Base-by-base conservation (phyloP, 2,113 vertebrate species). In the Heterocephalus glaber region DNA sequence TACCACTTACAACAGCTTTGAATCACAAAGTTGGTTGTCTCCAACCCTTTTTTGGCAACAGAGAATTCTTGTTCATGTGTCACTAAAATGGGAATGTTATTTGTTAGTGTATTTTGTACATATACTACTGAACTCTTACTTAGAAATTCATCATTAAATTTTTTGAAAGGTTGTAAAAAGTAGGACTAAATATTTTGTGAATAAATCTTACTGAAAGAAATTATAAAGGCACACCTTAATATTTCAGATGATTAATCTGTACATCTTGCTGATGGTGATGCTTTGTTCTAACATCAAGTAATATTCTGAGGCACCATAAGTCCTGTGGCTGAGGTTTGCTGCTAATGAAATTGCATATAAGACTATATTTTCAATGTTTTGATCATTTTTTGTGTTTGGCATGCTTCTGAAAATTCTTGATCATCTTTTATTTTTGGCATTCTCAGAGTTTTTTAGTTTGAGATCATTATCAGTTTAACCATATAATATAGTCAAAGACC, bases 401-500 rank as follows among this genome's bases (percentile, higher is more conserved):
- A 35, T 5, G 47, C 44, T 77, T 38, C n/a, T 74, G 7, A 76
- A 22, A 76, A 63, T 35, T 63, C 68, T 63, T 86, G 41, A 12
- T 70, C 33, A n/a, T 79, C 30, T 88, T 56, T 82, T 81, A n/a
- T 47, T 26, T 74, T 88, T 81, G 35, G 49, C 70, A 70, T 85
- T 61, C 61, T 58, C 24, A n/a, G 70, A 84, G 24, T n/a, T 89
- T 63, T 35, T 52, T n/a, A 63, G 54, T 28, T 54, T 85, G 70
- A 95, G n/a, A 79, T 85, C 52, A 30, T 92, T 89, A 84, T 61
- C 44, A 79, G 22, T 79, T 44, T 44, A 93, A 79, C 35, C 41
- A 5, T 35, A 79, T 52, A 60, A 68, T 84, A 22, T 28, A 33
- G 61, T 89, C 66, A 72, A 90, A 74, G 26, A 74, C 47, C 63